Conservation (phyloP, 2,797 vertebrate genomes). For the Brachyrhaphis roseni region DNA sequence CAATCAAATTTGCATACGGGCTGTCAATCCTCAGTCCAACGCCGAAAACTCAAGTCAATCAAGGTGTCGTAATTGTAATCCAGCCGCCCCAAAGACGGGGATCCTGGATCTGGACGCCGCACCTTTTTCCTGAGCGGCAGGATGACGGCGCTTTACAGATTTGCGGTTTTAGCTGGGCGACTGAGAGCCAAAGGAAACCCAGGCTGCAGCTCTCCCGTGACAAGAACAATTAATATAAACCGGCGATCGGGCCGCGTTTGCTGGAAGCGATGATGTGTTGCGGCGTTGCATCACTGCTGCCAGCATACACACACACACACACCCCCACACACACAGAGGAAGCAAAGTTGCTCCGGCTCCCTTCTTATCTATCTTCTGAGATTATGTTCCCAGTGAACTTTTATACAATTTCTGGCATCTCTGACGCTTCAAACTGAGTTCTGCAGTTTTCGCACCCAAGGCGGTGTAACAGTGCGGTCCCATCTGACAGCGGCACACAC, state of each 20-base stretch:
- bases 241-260: slow-evolving; percentile 21
- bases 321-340: not conserved
- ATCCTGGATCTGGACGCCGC: slow-evolving; percentile 24
- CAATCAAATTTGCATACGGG: slow-evolving; percentile 58
- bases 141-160: slow-evolving; percentile 68
- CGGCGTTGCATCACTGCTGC: slow-evolving; percentile 44
- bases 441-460: slow-evolving; percentile 55
- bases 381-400: slow-evolving; percentile 56
- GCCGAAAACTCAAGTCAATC: slow-evolving; percentile 55
- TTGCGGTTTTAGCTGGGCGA: slow-evolving; percentile 18
- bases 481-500: slow-evolving; percentile 37
- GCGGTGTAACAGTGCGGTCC: slow-evolving; percentile 40
- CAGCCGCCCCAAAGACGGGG: slow-evolving; percentile 24
- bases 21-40: slow-evolving; percentile 62
- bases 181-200: slow-evolving; percentile 59
- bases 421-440: slow-evolving; percentile 52
- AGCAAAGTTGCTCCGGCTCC: slow-evolving; percentile 27
- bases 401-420: slow-evolving; percentile 57
- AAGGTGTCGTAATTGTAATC: slow-evolving; percentile 49
- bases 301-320: slow-evolving; percentile 7
- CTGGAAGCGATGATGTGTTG: slow-evolving; percentile 32
- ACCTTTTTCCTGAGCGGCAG: slow-evolving; percentile 37
- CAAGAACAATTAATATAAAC: slow-evolving; percentile 63
- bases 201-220: slow-evolving; percentile 52
- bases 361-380: slow-evolving; percentile 53